Conservation (phyloP, 1,140 invertebrate genomes). For the Ceratina japonica region DNA sequence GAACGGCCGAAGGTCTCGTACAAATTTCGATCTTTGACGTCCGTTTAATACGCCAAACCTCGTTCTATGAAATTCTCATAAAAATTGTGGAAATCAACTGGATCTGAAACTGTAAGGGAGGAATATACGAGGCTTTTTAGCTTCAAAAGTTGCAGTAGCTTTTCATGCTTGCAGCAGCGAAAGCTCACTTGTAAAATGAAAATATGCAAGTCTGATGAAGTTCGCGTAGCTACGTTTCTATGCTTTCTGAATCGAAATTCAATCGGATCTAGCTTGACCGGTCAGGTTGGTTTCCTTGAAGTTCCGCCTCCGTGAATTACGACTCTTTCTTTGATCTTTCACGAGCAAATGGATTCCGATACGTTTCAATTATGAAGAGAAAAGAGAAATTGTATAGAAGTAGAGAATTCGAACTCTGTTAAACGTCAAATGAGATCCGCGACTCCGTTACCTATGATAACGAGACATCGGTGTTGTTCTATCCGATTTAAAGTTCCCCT, state of each 20-base stretch:
- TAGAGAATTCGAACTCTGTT: too few species aligned
- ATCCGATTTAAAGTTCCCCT: slow-evolving; percentile 3
- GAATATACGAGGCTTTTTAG: background rate
- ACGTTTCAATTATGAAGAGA: too few species aligned
- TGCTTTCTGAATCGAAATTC: background rate
- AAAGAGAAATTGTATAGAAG: too few species aligned
- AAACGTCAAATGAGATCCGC: too few species aligned
- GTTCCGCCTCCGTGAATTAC: background rate
- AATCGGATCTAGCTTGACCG: slow-evolving; percentile 6
- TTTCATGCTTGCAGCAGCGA: background rate
- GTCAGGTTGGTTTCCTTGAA: background rate
- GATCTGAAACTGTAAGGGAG: too few species aligned
- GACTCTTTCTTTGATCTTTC: background rate
- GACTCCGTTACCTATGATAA: too few species aligned
- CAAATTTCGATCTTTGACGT: slow-evolving; percentile 13
- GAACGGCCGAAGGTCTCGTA: background rate
- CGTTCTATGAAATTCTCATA: too few species aligned
- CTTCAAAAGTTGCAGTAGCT: background rate
- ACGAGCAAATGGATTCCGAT: too few species aligned
- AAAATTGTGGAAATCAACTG: too few species aligned
- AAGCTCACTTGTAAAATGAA: background rate
- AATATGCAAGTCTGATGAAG: background rate
- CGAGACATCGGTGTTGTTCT: background rate
- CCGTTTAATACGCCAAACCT: too few species aligned
- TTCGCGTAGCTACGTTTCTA: background rate